Evolutionary conservation across 2,113 vertebrate species (phyloP).

Genomic region (Actenoides hombroni): DNA sequence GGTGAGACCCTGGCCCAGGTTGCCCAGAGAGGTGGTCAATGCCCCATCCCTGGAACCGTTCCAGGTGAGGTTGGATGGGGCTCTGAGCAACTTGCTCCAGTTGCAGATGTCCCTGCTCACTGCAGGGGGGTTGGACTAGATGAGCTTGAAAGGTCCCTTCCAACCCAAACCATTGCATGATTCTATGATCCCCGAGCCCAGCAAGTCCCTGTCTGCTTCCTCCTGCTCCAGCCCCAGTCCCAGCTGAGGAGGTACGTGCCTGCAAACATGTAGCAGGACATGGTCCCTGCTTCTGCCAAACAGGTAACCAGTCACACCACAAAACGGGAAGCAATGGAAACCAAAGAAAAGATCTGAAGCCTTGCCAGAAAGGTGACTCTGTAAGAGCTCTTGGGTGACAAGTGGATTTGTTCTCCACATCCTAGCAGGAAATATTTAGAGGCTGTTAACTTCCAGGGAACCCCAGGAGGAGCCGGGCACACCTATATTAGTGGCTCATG

Average conservation of each 20-base stretch:
- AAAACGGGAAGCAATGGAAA: neutral
- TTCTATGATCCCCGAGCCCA: neutral
- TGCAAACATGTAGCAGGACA: neutral
- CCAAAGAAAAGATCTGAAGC: neutral
- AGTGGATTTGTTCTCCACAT: neutral
- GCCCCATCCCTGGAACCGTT: too few relatives aligned
- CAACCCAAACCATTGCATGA: neutral
- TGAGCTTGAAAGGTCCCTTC: neutral
- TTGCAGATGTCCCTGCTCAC: too few relatives aligned
- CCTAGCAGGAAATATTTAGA: neutral
- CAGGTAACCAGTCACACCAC: neutral
- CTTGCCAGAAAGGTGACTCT: neutral
- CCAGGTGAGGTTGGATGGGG: too few relatives aligned
- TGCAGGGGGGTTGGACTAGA: neutral
- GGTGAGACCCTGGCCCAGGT: neutral
- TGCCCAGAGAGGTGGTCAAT: too few relatives aligned
- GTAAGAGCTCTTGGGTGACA: neutral
- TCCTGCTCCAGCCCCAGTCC: neutral
- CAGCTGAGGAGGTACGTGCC: neutral
- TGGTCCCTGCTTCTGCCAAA: neutral
- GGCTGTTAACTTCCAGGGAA: neutral
- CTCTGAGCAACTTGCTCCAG: too few relatives aligned
- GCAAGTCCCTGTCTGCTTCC: neutral
- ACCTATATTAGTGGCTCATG: neutral
- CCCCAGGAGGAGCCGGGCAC: neutral